phyloP scores from a whole-genome alignment of 2,113 vertebrate species.

The Felis catus region F.catus_Fca126_mat1.0 CM031426.1:28606501-28607000 shows the following conservation, averaged over 20 bases:
- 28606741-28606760: not conserved
- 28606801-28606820: not conserved
- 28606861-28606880: not conserved
- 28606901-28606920: fast-evolving
- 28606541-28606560: not conserved
- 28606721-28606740: not conserved
- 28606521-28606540: not conserved
- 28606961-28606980: not conserved
- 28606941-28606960: not conserved
- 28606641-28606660: not conserved
- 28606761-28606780: not conserved
- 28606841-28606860: too few species aligned
- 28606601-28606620: not conserved
- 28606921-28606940: not conserved
- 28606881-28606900: not conserved
- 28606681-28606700: not conserved
- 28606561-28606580: fast-evolving
- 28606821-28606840: not conserved
- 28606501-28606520: fast-evolving
- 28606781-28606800: not conserved
- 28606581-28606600: not conserved
- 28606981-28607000: not conserved
- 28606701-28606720: too few species aligned
- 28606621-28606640: not conserved
- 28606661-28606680: not conserved